Percentiles rank a stretch among this genome's conserved stretches.
Conservation (phyloP, 2,113 vertebrate species). For the Myotis yumanensis region DNA sequence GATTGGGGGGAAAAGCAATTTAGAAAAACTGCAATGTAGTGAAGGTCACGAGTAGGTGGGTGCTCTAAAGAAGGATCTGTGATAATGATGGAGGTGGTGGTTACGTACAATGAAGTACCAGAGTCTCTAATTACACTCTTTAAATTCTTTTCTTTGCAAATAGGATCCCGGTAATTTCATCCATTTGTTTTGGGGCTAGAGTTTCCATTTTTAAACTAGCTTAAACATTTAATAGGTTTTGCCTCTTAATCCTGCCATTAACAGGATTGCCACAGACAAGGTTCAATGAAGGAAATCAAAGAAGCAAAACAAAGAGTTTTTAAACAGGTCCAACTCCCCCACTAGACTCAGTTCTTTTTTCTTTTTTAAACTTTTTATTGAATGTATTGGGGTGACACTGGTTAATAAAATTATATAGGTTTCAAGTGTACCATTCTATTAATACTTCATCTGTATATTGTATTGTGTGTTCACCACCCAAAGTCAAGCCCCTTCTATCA, state of each 20-base stretch:
- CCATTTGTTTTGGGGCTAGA: background rate
- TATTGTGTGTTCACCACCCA: background rate
- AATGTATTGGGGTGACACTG: background rate
- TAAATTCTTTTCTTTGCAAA: background rate
- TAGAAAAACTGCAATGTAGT: background rate
- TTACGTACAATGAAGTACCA: background rate
- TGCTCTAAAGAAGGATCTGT: background rate
- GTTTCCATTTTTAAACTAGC: slow-evolving; percentile 7
- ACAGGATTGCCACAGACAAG: background rate
- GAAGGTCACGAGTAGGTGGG: background rate
- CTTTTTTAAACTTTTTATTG: background rate
- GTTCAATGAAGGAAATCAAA: background rate
- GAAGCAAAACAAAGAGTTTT: background rate
- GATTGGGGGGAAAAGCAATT: too few species aligned
- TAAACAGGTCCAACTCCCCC: background rate
- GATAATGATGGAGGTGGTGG: background rate
- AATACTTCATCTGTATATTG: background rate
- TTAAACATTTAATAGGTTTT: background rate
- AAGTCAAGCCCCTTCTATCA: background rate
- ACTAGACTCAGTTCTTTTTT: background rate
- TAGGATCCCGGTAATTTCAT: background rate
- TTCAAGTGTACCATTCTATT: background rate
- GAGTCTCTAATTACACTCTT: background rate
- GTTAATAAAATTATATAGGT: background rate
- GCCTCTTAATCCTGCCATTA: background rate